Conservation (phyloP, 1,140 invertebrate species). For the Camponotus pennsylvanicus region DNA sequence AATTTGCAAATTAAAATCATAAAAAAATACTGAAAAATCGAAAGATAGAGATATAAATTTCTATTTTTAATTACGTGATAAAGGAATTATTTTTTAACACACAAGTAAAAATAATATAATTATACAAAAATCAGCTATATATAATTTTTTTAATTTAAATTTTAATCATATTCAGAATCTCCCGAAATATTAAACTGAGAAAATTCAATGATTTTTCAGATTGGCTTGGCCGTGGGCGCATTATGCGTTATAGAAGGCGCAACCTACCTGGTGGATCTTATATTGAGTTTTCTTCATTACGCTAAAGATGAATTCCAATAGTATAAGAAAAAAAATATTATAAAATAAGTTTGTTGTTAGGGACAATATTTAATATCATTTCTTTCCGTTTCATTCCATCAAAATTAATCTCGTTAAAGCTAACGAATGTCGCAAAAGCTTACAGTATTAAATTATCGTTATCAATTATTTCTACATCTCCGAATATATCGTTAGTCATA, state of each 20-base stretch:
- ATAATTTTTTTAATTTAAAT: neutral
- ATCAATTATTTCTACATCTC: neutral
- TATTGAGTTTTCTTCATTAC: slow-evolving; percentile 91
- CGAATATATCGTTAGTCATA: slow-evolving; percentile 1
- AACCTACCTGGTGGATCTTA: slow-evolving; percentile 91
- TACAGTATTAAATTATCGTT: neutral
- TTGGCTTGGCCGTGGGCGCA: slow-evolving; percentile 92
- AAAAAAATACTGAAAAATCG: neutral
- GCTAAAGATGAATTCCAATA: slow-evolving; percentile 87
- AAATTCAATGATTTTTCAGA: slow-evolving; percentile 84
- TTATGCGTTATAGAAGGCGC: slow-evolving; percentile 92
- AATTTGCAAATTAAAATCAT: neutral
- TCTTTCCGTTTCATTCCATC: slow-evolving; percentile 22
- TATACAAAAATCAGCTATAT: too few species aligned
- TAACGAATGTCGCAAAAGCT: slow-evolving; percentile 15
- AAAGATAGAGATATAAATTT: neutral
- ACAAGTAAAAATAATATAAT: neutral
- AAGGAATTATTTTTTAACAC: too few species aligned
- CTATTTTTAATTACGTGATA: too few species aligned
- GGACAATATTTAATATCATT: neutral
- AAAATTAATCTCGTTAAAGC: neutral
- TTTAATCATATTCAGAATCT: neutral
- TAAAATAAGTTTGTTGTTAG: neutral
- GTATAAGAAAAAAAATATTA: slow-evolving; percentile 7
- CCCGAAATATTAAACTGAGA: slow-evolving; percentile 19